Conservation (phyloP, 2,113 vertebrate genomes). For the Aptenodytes patagonicus region DNA sequence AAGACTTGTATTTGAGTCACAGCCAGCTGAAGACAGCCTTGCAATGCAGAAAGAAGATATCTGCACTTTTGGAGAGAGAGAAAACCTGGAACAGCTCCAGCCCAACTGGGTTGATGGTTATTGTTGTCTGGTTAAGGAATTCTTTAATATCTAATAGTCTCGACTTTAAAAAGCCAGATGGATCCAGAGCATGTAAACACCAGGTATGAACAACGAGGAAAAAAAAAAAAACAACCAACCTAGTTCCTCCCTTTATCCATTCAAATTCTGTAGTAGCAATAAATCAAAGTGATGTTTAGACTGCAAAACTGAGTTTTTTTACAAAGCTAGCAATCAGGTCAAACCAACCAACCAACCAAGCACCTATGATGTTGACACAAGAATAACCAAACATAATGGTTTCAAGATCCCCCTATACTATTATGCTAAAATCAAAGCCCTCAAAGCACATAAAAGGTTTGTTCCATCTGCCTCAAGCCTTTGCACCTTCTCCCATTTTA, state of each 20-base stretch:
- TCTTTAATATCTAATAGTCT: neutral
- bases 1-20: neutral
- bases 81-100: conserved; percentile 4
- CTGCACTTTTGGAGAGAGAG: neutral
- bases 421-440: neutral
- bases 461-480: neutral
- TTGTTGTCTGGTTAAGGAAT: neutral
- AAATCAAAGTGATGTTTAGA: neutral
- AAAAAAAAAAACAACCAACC: neutral
- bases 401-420: neutral
- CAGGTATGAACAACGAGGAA: neutral
- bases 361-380: neutral
- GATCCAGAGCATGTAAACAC: neutral
- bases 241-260: neutral
- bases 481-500: neutral
- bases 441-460: neutral
- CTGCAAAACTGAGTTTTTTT: neutral
- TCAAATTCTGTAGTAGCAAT: neutral
- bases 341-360: neutral
- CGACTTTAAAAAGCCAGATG: neutral
- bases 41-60: neutral
- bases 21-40: conserved; percentile 2
- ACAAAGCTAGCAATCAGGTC: neutral
- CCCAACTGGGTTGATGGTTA: neutral
- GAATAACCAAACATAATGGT: neutral